Evolutionary conservation across 1,140 invertebrate genomes (phyloP).

Genomic region (Procambarus virginalis): DNA sequence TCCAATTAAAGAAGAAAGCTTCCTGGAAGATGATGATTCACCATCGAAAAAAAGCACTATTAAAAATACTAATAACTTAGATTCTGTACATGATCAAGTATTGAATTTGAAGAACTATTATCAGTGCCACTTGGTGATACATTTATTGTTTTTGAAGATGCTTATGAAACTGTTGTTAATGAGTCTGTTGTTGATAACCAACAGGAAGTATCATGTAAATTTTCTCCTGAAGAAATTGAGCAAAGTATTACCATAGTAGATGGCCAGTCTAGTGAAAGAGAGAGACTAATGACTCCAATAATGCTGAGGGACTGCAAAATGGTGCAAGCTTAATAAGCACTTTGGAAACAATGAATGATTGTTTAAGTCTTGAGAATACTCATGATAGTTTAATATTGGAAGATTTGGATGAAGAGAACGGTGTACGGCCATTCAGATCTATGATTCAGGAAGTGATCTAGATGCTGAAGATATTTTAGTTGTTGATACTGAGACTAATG

Average conservation of each 20-base stretch:
- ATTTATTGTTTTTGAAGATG: constrained; percentile 31
- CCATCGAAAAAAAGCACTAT: constrained; percentile 16
- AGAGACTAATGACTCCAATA: background rate
- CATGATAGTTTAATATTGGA: constrained; percentile 61
- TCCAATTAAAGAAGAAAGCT: constrained; percentile 62
- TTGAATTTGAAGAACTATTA: constrained; percentile 50
- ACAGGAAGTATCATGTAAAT: background rate
- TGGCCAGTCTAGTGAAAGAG: background rate
- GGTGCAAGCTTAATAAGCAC: background rate
- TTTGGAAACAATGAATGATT: background rate
- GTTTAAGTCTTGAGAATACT: constrained; percentile 18
- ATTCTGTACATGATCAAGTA: constrained; percentile 30
- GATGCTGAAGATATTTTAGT: constrained; percentile 77
- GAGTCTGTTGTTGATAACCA: background rate
- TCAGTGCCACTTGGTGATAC: background rate
- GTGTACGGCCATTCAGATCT: constrained; percentile 49
- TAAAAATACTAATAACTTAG: background rate
- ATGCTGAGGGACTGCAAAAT: background rate
- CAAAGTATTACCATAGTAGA: background rate
- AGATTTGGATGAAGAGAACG: constrained; percentile 53
- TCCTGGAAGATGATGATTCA: constrained; percentile 47
- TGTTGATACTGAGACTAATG: constrained; percentile 77
- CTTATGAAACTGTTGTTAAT: background rate
- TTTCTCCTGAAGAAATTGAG: background rate
- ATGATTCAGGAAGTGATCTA: constrained; percentile 63